These are phyloP conservation scores for Corythornis cristatus DNA, from an alignment of 2,113 vertebrate species.

Conservation along the genomic window DNA sequence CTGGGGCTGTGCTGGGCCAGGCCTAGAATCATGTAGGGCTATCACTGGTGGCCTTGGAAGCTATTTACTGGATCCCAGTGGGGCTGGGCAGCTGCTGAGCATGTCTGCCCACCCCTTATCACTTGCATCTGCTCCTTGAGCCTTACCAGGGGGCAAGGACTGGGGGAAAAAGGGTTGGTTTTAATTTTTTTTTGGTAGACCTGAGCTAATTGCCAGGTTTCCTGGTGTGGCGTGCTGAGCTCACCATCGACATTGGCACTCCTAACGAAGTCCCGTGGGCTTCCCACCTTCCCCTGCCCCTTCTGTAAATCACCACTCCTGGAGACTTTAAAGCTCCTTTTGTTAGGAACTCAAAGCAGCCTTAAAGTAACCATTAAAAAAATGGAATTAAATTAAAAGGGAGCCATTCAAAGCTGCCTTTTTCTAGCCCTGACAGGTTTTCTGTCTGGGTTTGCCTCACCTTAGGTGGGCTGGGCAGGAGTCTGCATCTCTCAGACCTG, in stretches of 20 bases:
- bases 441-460: background rate
- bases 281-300: slow-evolving; percentile 2
- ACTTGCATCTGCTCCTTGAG: background rate
- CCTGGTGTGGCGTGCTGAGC: background rate
- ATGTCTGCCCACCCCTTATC: accelerated
- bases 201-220: background rate
- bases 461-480: background rate
- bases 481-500: background rate
- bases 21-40: accelerated
- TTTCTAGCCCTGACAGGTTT: background rate
- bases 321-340: slow-evolving; percentile 42
- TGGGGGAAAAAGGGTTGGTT: background rate
- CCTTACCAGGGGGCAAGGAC: background rate
- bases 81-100: background rate
- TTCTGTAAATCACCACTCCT: background rate
- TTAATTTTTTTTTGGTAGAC: background rate
- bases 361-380: slow-evolving; percentile 29
- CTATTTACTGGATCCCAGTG: accelerated
- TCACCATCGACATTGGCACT: background rate
- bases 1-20: background rate
- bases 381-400: slow-evolving; percentile 8
- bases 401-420: background rate
- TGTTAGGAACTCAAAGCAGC: background rate
- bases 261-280: slow-evolving; percentile 55
- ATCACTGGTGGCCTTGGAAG: background rate